Base-by-base conservation (phyloP, 2,113 vertebrate genomes). In the Propithecus coquereli region DNA sequence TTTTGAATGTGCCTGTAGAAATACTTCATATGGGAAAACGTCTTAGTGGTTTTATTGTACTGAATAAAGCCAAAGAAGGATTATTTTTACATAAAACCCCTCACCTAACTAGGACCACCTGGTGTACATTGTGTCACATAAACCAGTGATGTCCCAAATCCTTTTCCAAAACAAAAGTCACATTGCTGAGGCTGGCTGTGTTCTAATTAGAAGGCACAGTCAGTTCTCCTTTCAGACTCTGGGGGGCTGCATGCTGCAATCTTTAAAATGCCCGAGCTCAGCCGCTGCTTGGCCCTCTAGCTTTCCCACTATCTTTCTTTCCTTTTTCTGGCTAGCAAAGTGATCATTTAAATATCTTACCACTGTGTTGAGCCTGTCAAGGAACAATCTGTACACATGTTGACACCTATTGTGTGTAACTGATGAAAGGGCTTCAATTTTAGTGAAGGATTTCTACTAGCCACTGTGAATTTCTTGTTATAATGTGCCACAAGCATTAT, bases 31-130 rank as follows among this genome's bases (percentile, higher is more conserved):
- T 95, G 95, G 96, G 93, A 94, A 97, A 98, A 96, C 10, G 34
- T 96, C 95, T 95, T 92, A 97, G 97, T 89, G 83, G 90, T 97
- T 97, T 98, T 97, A 96, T 96, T 97, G 93, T 93, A 61, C 71
- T 85, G 86, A 80, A 96, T 94, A 93, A 96, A 96, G 79, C 94
- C 94, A 97, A 97, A 96, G 94, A 34, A 97, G 97, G 94, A 97
- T 98, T 98, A 97, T 93, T 97, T 97, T 95, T 94, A 96, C 95
- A 96, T 95, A 96, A 97, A 96, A 88, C 61, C 45, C 97, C 93
- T 97, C 95, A 97, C 97, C 97, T 97, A 96, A 96, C 91, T 81
- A 97, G 94, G 97, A 97, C 97, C 97, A 97, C 97, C 97, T 97
- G 96, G 94, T 90, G 57, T 61, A 95, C 68, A 80, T 94, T 77